Base-by-base conservation (phyloP, 2,113 vertebrate genomes). In the Prionailurus viverrinus region DNA sequence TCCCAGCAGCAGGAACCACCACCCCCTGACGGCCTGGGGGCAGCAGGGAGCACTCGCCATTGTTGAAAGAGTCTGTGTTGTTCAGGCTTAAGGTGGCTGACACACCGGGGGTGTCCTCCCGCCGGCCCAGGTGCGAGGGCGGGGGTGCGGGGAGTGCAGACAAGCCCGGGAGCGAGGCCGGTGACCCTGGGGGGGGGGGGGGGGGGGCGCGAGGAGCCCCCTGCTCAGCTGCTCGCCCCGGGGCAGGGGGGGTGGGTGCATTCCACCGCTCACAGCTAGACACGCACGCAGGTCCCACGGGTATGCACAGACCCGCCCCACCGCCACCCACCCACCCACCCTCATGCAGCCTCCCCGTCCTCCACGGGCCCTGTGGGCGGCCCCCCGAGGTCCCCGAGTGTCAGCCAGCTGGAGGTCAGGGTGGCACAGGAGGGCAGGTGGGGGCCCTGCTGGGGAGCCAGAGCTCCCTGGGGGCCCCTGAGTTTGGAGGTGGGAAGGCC, bases 1-100 rank as follows among this genome's bases (percentile, higher is more conserved):
- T 3, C 66, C 12, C 31, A 29, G 3, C 66, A 3, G 66, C 66
- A n/a, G 7, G 3, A 4, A 0, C 7, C 2, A 2, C 25, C 4
- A 39, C n/a, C 1, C 1, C n/a, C 80, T 36, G 4, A 2, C 3
- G 23, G 23, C 29, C 9, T 15, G 55, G 23, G 82, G 18, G 0
- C 27, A 7, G 23, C 27, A 19, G 61, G 39, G 27, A 11, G 18
- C 6, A 1, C 39, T 63, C 33, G 12, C 4, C 18, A 15, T 6
- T 27, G 36, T 41, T 18, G 9, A 11, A 15, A 41, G 27, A n/a
- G 51, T 58, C 51, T 9, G 13, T 36, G 18, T 48, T 31, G 15
- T 2, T 48, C 2, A 33, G 27, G 2, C 36, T 19, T 29, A 41
- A 31, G 39, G 31, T 0, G 36, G 1, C 79, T 12, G 48, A 55